Percentiles rank a stretch among this genome's conserved stretches.
Evolutionary conservation across 2,113 vertebrate genomes (phyloP).

Genomic region (Dolichallabes microphthalmus): DNA sequence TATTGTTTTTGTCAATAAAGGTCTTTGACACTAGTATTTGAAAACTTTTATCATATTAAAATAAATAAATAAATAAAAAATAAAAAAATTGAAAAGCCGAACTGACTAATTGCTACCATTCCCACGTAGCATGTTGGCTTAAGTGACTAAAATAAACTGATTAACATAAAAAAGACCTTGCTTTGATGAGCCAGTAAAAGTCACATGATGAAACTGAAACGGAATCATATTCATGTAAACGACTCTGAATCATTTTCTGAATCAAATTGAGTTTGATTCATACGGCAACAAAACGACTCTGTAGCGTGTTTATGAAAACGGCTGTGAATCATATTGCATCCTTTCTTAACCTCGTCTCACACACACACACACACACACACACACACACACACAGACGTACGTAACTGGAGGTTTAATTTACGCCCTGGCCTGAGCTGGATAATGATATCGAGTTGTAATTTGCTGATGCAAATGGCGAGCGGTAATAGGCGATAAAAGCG

Average conservation of each 20-base stretch:
- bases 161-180: neutral
- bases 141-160: neutral
- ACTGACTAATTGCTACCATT: neutral
- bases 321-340: neutral
- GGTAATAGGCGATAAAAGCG: conserved; percentile 78
- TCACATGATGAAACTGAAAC: neutral
- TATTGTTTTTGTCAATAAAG: too few species aligned
- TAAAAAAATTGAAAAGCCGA: too few species aligned
- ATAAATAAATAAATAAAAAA: too few species aligned
- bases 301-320: neutral
- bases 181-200: neutral
- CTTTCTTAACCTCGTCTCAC: neutral
- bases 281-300: neutral
- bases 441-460: conserved; percentile 79
- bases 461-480: conserved; percentile 79
- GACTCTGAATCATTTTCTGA: neutral
- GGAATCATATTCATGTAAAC: neutral
- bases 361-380: conserved; percentile 2
- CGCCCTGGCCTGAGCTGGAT: conserved; percentile 70
- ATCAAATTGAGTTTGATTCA: neutral
- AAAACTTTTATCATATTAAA: too few species aligned
- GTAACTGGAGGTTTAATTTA: conserved; percentile 81
- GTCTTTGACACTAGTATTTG: too few species aligned
- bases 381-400: conserved; percentile 67
- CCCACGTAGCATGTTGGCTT: neutral